A percentile compares a stretch with the other conserved stretches of the same genome.
Conservation (phyloP, 2,888 invertebrate species). For the Anorthoa munda region DNA sequence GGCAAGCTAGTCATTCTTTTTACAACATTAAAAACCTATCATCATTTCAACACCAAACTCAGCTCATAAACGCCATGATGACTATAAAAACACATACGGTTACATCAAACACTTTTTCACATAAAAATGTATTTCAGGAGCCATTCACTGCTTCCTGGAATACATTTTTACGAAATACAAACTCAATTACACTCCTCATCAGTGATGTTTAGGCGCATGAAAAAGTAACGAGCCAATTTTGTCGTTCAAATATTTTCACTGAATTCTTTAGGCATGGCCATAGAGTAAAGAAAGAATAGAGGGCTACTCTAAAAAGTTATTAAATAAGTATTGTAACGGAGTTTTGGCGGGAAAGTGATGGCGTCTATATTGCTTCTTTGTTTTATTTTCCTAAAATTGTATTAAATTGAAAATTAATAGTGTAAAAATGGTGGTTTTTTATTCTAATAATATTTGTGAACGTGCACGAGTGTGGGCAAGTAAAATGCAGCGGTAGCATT, state of each 20-base stretch:
- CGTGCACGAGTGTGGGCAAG: too few relatives aligned
- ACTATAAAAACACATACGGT: conserved; percentile 5
- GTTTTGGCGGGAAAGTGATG: too few relatives aligned
- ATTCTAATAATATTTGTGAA: too few relatives aligned
- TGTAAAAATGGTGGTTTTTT: too few relatives aligned
- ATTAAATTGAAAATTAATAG: too few relatives aligned
- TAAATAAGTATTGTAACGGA: too few relatives aligned
- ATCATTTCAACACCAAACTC: not conserved
- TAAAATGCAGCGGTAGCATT: too few relatives aligned
- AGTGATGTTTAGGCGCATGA: conserved; percentile 57
- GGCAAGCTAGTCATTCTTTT: not conserved
- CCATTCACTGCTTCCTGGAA: conserved; percentile 17
- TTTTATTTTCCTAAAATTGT: too few relatives aligned
- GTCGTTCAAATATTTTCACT: conserved; percentile 60
- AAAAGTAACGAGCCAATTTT: conserved; percentile 63
- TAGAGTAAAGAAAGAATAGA: conserved; percentile 12
- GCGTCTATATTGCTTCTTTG: too few relatives aligned
- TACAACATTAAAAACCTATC: not conserved
- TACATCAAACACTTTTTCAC: conserved; percentile 14
- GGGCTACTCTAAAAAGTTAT: too few relatives aligned
- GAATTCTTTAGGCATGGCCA: conserved; percentile 27
- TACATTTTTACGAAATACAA: conserved; percentile 39
- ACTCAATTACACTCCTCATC: conserved; percentile 60
- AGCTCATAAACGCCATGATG: not conserved
- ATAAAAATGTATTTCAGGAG: conserved; percentile 28